Percentiles rank a stretch among this genome's conserved stretches.
These are phyloP conservation scores for Heliconius melpomene DNA, from an alignment of 1,140 invertebrate genomes.

Conservation along the genomic window DNA sequence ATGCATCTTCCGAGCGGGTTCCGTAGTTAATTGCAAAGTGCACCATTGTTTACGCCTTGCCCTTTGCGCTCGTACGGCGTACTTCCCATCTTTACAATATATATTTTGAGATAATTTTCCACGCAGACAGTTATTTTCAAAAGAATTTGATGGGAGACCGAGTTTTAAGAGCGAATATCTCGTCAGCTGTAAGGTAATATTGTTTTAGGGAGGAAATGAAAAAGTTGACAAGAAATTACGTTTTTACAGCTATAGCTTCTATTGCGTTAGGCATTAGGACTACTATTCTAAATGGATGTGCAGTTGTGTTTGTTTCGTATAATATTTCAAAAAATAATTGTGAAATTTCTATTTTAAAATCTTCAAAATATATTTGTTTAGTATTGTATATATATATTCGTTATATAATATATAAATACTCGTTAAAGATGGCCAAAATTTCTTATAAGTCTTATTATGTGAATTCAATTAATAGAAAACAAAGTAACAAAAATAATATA, in stretches of 20 bases:
- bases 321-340: conserved; percentile 1
- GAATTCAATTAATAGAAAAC: background rate
- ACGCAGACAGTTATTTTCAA: conserved; percentile 41
- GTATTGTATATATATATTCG: background rate
- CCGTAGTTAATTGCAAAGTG: conserved; percentile 70
- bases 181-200: conserved; percentile 38
- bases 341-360: background rate
- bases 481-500: background rate
- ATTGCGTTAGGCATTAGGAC: background rate
- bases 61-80: conserved; percentile 50
- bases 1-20: conserved; percentile 45
- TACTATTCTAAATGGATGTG: background rate
- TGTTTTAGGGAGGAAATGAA: conserved; percentile 37
- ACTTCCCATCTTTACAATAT: conserved; percentile 40
- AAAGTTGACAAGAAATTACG: conserved; percentile 21
- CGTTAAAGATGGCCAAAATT: too few relatives aligned
- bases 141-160: conserved; percentile 39
- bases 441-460: background rate
- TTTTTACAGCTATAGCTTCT: background rate
- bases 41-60: conserved; percentile 63
- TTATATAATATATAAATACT: background rate
- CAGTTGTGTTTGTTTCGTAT: background rate
- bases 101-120: conserved; percentile 44
- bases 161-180: conserved; percentile 38
- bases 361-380: conserved; percentile 6